Conservation (phyloP, 2,888 invertebrate genomes). For the Saturnia pavonia region DNA sequence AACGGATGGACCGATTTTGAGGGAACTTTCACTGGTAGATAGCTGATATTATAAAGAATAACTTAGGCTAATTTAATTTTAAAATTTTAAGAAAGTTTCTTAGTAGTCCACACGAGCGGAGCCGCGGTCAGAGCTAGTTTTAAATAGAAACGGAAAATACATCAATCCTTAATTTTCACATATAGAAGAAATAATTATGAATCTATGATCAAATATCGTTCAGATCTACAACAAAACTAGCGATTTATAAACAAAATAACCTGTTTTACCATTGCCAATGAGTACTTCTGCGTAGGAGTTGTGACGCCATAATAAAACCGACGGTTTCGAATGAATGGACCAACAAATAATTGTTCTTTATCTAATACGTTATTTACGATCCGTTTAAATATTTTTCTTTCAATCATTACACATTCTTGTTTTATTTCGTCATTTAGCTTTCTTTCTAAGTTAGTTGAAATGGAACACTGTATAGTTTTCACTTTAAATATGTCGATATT, state of each 20-base stretch:
- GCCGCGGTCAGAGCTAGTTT: no score
- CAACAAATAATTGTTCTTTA: constrained; percentile 64
- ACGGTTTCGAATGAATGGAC: constrained; percentile 52
- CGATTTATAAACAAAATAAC: constrained; percentile 37
- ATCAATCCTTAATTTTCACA: not conserved
- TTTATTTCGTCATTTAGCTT: constrained; percentile 3
- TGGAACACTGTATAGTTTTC: not conserved
- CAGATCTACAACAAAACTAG: constrained; percentile 31
- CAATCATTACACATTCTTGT: constrained; percentile 37
- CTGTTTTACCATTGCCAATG: constrained; percentile 50
- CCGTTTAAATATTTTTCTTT: constrained; percentile 35
- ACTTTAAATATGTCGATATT: no score
- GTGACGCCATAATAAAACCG: constrained; percentile 58
- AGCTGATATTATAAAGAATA: no score
- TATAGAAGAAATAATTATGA: not conserved
- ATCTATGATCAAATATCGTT: constrained; percentile 11
- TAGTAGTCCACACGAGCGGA: no score
- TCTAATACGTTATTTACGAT: constrained; percentile 52
- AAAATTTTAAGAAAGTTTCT: no score
- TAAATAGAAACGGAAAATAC: no score
- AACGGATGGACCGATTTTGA: no score
- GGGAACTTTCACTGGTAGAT: no score
- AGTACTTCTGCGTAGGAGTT: constrained; percentile 55
- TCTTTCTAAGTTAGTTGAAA: not conserved
- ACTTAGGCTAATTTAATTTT: no score